A percentile compares a stretch with the other conserved stretches of the same genome.
phyloP scores from a whole-genome alignment of 2,797 vertebrate species.

The Scomberomorus guttatus region DNA sequence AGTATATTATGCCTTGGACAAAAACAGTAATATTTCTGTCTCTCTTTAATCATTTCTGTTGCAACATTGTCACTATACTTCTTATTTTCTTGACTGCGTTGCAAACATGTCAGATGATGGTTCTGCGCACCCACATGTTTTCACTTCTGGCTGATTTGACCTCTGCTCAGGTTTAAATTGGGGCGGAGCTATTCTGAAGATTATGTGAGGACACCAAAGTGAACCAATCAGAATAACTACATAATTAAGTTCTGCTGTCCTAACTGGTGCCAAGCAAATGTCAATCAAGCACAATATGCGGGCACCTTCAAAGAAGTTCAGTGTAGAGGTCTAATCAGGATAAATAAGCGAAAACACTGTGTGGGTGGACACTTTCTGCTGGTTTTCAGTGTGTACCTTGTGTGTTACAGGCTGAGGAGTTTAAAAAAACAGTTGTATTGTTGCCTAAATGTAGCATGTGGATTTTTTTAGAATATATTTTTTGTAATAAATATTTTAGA shows the following conservation, averaged over 20 bases:
- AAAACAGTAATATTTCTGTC: not conserved
- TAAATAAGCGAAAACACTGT: conserved; percentile 19
- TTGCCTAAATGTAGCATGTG: not conserved
- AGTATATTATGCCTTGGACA: not conserved
- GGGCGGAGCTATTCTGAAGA: too few relatives aligned
- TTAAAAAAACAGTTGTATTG: not conserved
- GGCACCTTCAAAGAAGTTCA: not conserved
- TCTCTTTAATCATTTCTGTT: conserved; percentile 1
- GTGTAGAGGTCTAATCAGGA: conserved; percentile 9
- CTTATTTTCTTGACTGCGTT: not conserved
- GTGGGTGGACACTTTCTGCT: not conserved
- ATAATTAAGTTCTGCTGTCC: not conserved
- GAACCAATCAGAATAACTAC: not conserved
- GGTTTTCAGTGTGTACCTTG: not conserved
- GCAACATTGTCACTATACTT: not conserved
- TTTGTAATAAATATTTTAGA: conserved; percentile 24
- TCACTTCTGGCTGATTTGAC: conserved; percentile 4
- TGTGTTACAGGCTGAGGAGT: not conserved
- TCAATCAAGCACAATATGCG: not conserved
- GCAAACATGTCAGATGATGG: not conserved
- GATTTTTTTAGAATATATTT: not conserved
- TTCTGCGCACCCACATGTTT: conserved; percentile 13
- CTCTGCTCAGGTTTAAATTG: not conserved
- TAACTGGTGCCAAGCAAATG: not conserved
- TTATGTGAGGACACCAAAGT: not conserved